Base-by-base conservation (phyloP, 2,888 invertebrate species). In the Drosophila seclusa region DNA sequence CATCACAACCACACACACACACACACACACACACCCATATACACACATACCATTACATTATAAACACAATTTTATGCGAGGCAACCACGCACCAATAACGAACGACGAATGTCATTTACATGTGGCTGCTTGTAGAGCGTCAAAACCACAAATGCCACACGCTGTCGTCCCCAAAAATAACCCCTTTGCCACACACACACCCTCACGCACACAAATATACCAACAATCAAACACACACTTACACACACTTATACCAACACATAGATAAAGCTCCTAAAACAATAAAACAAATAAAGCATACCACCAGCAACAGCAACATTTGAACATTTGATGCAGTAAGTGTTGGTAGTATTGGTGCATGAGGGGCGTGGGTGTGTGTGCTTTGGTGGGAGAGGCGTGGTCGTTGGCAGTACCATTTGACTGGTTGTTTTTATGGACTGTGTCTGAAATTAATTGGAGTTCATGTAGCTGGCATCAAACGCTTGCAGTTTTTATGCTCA, bases 81-180 rank as follows among this genome's bases (percentile, higher is more conserved):
- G 66, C 73, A 70, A 80, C 87, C 87, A 78, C 83, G 89, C 88
- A 76, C 81, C 90, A 87, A 87, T 90, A 88, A 90, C 90, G 89
- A 87, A 87, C 87, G 90, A 83, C 87, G 83, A 90, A 87, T 87
- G 87, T 89, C 87, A 87, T 87, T 90, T 90, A 90, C 90, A 87
- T 87, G 90, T 82, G 87, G 89, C 76, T 79, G 84, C 84, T 84
- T 89, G 85, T 82, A 83, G 86, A 83, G 85, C 90, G 84, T 89
- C 84, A 83, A 89, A 90, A 82, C 87, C 87, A 80, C 87, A 87
- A 87, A 87, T 89, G 84, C 90, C 90, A 89, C 84, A 89, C 87
- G 88, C 90, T 87, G 83, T 75, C 78, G 68, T 69, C 4, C 8
- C 27, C 38, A 2, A 21, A n/a, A 34, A 67, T 34, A 50, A 21